phyloP scores from a whole-genome alignment of 1,140 invertebrate genomes.

The Aphelinus atriplicis region DNA sequence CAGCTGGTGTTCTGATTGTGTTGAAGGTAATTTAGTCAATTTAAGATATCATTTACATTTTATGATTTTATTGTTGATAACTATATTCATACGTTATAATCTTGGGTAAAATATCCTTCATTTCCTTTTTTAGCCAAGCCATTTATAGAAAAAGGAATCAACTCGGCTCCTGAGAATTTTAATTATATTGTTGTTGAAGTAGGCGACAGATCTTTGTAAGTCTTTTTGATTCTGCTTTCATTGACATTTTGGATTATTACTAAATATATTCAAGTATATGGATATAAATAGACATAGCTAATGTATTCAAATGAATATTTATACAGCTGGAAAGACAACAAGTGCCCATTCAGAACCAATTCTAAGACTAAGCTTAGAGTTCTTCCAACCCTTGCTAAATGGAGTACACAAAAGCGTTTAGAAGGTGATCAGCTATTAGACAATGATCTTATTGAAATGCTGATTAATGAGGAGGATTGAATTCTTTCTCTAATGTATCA shows the following conservation, averaged over 20 bases:
- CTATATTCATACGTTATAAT: conserved; percentile 2
- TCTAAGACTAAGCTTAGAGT: conserved; percentile 73
- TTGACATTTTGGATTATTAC: not conserved
- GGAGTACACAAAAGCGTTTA: conserved; percentile 77
- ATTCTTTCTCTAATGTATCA: too few relatives aligned
- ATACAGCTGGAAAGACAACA: conserved; percentile 78
- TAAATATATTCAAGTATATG: conserved; percentile 11
- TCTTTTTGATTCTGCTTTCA: conserved; percentile 42
- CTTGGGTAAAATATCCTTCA: conserved; percentile 1
- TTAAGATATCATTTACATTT: conserved; percentile 27
- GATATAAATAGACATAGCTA: not conserved
- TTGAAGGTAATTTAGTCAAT: conserved; percentile 67
- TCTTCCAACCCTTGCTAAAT: conserved; percentile 77
- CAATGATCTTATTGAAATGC: conserved; percentile 73
- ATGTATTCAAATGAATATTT: conserved; percentile 2
- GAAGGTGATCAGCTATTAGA: conserved; percentile 77
- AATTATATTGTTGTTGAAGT: conserved; percentile 77
- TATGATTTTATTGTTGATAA: conserved; percentile 17
- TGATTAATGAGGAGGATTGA: conserved; percentile 69
- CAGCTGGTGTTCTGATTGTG: conserved; percentile 83
- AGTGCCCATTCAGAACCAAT: conserved; percentile 79
- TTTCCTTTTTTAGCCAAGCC: conserved; percentile 67
- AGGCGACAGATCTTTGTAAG: conserved; percentile 74
- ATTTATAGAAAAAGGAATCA: conserved; percentile 71
- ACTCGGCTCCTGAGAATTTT: conserved; percentile 66